Conservation (phyloP, 2,113 vertebrate genomes). For the Meles meles region DNA sequence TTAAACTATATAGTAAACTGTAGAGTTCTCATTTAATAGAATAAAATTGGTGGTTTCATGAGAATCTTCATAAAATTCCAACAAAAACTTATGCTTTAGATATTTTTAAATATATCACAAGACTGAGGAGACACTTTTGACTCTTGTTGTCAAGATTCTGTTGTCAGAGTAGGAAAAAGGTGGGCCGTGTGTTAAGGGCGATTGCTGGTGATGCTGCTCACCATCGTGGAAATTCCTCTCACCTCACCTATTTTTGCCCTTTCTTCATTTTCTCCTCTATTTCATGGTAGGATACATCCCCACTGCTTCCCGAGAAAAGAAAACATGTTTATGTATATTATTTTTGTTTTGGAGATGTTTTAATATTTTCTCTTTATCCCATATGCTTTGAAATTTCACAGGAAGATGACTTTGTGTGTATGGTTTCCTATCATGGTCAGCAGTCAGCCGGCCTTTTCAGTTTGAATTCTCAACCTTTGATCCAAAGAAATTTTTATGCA, state of each 20-base stretch:
- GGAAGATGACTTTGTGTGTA: not conserved
- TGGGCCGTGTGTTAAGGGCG: fast-evolving
- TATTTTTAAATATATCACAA: not conserved
- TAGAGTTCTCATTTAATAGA: not conserved
- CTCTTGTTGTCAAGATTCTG: not conserved
- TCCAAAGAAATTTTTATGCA: not conserved
- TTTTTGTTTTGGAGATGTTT: not conserved
- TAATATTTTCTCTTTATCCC: not conserved
- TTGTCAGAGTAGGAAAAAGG: not conserved
- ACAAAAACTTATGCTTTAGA: not conserved
- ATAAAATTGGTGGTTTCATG: not conserved
- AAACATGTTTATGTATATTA: not conserved
- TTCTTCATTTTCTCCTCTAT: not conserved
- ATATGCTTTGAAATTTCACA: not conserved
- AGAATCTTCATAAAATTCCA: not conserved
- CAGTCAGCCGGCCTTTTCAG: not conserved
- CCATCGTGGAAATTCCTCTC: not conserved
- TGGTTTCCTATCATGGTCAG: fast-evolving
- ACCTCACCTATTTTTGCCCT: not conserved
- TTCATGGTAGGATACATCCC: fast-evolving
- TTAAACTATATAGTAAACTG: not conserved
- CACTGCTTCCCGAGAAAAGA: not conserved
- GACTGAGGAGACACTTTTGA: not conserved
- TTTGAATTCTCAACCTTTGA: not conserved
- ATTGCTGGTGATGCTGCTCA: fast-evolving